Percentiles rank a stretch among this genome's conserved stretches.
phyloP scores from a whole-genome alignment of 2,797 vertebrate genomes.

The Vespertilio murinus region DNA sequence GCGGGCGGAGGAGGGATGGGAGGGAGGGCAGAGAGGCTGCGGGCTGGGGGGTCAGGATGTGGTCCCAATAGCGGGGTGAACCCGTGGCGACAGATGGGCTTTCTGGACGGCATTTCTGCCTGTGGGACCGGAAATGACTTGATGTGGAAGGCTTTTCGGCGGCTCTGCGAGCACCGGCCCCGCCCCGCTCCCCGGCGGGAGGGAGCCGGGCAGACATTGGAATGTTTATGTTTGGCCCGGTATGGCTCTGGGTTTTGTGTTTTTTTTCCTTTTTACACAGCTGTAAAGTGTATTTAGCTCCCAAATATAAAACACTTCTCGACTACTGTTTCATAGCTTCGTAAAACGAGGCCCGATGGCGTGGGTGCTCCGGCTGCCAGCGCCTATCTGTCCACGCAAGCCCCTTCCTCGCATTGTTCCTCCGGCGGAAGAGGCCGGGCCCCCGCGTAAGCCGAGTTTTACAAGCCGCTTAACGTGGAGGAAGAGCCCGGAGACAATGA shows the following conservation, averaged over 20 bases:
- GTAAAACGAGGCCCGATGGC: slow-evolving; percentile 75
- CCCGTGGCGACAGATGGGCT: neutral
- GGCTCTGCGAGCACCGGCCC: neutral
- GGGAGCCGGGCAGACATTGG: slow-evolving; percentile 48
- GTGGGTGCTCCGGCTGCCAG: slow-evolving; percentile 73
- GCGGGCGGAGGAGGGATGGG: neutral
- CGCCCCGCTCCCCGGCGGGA: neutral
- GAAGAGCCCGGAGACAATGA: slow-evolving; percentile 78
- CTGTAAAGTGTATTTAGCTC: slow-evolving; percentile 82
- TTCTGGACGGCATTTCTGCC: slow-evolving; percentile 42
- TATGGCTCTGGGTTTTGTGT: slow-evolving; percentile 70
- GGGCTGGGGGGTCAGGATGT: neutral
- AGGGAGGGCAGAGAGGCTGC: neutral
- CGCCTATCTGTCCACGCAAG: slow-evolving; percentile 81
- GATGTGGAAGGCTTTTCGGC: neutral
- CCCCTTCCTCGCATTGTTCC: slow-evolving; percentile 81
- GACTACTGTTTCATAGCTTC: slow-evolving; percentile 82
- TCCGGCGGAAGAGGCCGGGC: slow-evolving; percentile 29
- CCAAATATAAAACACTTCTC: slow-evolving; percentile 80
- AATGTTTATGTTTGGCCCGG: slow-evolving; percentile 78
- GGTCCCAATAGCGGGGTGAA: neutral
- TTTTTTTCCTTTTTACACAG: slow-evolving; percentile 78
- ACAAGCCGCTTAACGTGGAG: slow-evolving; percentile 74
- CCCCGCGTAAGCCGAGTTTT: slow-evolving; percentile 54
- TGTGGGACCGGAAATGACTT: slow-evolving; percentile 44